Evolutionary conservation across 2,113 vertebrate genomes (phyloP).

Genomic region (Pteruthius melanotis): DNA sequence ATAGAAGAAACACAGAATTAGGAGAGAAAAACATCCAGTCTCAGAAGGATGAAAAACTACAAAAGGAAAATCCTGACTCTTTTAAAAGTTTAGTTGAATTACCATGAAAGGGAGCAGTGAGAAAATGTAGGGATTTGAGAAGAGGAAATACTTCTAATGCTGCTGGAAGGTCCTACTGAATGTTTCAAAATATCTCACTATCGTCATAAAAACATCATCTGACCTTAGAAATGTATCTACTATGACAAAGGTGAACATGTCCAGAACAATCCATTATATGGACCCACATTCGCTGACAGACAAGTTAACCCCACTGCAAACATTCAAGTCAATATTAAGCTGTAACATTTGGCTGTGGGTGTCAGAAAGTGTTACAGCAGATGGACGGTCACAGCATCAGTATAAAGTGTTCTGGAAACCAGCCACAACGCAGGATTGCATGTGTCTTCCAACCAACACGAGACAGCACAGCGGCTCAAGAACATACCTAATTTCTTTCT

Average conservation of each 20-base stretch:
- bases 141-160: neutral
- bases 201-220: neutral
- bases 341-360: neutral
- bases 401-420: slow-evolving; percentile 27
- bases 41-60: slow-evolving; percentile 4
- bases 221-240: neutral
- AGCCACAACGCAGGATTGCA: neutral
- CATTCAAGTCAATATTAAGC: slow-evolving; percentile 21
- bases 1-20: slow-evolving; percentile 1
- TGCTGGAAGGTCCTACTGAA: neutral
- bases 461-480: neutral
- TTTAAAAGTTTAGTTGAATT: neutral
- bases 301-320: neutral
- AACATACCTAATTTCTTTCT: neutral
- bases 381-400: slow-evolving; percentile 32
- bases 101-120: neutral
- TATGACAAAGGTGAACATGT: neutral
- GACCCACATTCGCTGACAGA: neutral
- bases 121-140: neutral
- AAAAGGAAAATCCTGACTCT: neutral
- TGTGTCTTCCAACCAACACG: neutral
- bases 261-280: slow-evolving; percentile 7
- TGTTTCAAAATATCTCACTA: neutral
- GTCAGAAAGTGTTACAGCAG: slow-evolving; percentile 57
- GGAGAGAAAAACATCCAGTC: slow-evolving; percentile 17